These are phyloP conservation scores for Leptocoma aspasia DNA, from an alignment of 2,113 vertebrate species.

Conservation along the genomic window DNA sequence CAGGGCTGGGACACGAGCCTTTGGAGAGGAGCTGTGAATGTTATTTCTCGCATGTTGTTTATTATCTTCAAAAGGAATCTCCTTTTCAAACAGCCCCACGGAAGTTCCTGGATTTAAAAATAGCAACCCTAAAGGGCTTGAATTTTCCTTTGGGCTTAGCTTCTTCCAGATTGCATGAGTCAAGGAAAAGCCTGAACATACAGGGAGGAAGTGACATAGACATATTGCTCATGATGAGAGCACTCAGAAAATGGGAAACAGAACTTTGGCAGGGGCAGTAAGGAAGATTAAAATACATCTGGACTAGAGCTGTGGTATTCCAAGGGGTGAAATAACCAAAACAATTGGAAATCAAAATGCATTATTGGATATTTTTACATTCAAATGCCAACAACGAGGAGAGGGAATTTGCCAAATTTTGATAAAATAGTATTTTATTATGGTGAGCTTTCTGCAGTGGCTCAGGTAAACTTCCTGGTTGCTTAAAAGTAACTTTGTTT, in stretches of 20 bases:
- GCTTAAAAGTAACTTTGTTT: neutral
- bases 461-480: neutral
- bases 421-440: neutral
- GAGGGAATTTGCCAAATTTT: neutral
- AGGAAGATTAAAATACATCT: conserved; percentile 43
- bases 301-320: conserved; percentile 19
- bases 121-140: neutral
- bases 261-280: conserved; percentile 40
- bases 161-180: neutral
- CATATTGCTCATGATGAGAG: neutral
- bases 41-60: neutral
- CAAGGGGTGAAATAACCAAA: neutral
- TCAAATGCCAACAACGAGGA: neutral
- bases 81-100: neutral
- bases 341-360: neutral
- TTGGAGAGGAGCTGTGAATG: neutral
- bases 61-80: conserved; percentile 3
- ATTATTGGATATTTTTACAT: neutral
- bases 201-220: conserved; percentile 32
- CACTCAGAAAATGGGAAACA: conserved; percentile 29
- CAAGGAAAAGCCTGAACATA: neutral
- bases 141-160: neutral
- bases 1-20: neutral
- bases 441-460: neutral
- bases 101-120: neutral